Base-by-base conservation (phyloP, 1,140 invertebrate species). In the Amphibalanus amphitrite region DNA sequence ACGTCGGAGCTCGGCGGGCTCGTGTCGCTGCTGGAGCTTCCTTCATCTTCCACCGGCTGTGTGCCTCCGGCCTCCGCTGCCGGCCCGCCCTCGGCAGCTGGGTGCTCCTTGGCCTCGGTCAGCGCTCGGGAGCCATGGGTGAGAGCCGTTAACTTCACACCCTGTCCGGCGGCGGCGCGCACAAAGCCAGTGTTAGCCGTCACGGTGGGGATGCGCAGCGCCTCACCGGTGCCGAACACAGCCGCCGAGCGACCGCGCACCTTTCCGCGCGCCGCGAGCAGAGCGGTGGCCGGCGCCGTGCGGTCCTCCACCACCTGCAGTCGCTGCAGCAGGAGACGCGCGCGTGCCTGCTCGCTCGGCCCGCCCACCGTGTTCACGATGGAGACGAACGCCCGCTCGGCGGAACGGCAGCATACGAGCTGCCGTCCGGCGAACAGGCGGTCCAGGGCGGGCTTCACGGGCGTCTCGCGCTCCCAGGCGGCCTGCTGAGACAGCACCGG, bases 151-250 rank as follows among this genome's bases (percentile, higher is more conserved):
- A 92, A 91, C 73, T 88, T 85, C 10, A 93, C 86, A 29, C 90
- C 91, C 90, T 93, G 79, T 83, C 90, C 88, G 76, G 86, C 85
- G 65, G 92, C 91, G 67, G 92, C 89, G 79, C 92, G 82, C 0
- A 94, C 86, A 82, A 95, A 95, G 68, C 92, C 91, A 77, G 89
- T 87, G 82, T 96, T 96, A 0, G 92, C 90, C 20, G 92, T 92
- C 8, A 93, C 87, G 10, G 92, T 95, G 4, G 94, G 83, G n/a
- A 91, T 90, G 79, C 89, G 85, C 38, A 90, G 84, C 73, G 83
- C 81, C 80, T 93, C 90, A 0, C 90, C 91, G 76, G 91, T 93
- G 69, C 90, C 90, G 81, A 95, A 95, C 75, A 95, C 87, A 29
- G 87, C 82, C 79, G 91, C 84, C 6, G 90, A 91, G 75, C 90